A percentile compares a stretch with the other conserved stretches of the same genome.
Conservation (phyloP, 2,888 invertebrate species). For the Acrocyrtus sp. region DNA sequence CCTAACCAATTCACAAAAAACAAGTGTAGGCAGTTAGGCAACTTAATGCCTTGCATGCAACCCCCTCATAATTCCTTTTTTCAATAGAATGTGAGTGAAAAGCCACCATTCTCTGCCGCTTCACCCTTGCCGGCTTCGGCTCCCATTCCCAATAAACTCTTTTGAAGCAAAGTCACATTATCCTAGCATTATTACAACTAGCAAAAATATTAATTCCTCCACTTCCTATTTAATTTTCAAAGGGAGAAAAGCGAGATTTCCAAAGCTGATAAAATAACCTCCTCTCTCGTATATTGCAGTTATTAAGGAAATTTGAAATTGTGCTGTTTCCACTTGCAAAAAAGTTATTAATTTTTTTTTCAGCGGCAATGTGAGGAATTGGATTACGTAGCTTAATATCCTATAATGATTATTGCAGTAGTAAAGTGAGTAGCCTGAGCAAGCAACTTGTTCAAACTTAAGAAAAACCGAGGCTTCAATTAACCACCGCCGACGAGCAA, state of each 20-base stretch:
- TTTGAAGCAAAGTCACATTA: no score
- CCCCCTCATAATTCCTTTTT: background rate
- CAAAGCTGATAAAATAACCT: conserved; percentile 10
- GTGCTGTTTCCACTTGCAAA: background rate
- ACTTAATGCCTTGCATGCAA: background rate
- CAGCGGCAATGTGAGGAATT: background rate
- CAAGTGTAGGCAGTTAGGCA: background rate
- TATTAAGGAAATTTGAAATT: background rate
- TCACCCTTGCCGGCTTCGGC: background rate
- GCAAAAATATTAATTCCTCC: background rate
- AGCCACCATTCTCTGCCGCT: background rate
- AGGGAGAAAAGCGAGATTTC: conserved; percentile 1
- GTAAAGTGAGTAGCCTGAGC: background rate
- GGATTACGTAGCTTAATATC: background rate
- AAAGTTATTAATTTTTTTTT: background rate
- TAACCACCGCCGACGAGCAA: conserved; percentile 39
- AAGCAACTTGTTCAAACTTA: background rate
- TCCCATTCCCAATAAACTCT: background rate
- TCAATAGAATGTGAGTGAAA: background rate
- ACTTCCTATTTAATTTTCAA: background rate
- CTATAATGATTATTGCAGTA: background rate
- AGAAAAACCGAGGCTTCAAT: conserved; percentile 32
- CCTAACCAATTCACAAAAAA: background rate
- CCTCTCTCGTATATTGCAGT: background rate
- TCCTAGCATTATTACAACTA: no score